Evolutionary conservation across 2,797 vertebrate genomes (phyloP).

Genomic region (Octomys mimax): DNA sequence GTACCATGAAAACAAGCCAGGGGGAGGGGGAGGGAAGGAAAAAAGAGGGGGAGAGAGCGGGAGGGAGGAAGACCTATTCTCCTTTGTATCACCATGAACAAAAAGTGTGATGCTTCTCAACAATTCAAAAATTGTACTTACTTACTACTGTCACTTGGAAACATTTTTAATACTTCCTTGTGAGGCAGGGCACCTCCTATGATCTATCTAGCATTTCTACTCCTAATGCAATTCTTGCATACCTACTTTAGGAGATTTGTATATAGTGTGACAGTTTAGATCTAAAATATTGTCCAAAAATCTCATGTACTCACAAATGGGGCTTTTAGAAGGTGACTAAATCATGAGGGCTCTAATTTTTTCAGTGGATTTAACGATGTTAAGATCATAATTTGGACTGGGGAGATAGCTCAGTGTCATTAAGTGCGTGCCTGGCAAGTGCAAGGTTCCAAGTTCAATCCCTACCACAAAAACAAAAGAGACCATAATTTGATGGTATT

Average conservation of each 20-base stretch:
- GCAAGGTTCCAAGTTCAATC: no score
- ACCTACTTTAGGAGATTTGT: background rate
- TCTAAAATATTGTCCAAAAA: background rate
- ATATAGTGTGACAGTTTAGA: background rate
- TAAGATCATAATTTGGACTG: background rate
- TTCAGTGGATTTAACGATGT: background rate
- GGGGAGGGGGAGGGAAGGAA: no score
- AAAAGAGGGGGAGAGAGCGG: no score
- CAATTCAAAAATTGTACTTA: slow-evolving; percentile 10
- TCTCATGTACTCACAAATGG: background rate
- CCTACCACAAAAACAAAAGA: no score
- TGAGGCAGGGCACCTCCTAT: background rate
- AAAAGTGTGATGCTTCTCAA: slow-evolving; percentile 30
- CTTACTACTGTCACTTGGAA: background rate
- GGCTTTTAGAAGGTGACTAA: background rate
- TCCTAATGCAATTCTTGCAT: background rate
- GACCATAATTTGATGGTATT: background rate
- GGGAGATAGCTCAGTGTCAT: no score
- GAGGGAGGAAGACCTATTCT: no score
- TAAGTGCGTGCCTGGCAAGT: no score
- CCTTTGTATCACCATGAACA: background rate
- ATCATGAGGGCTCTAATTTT: background rate
- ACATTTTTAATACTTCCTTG: background rate
- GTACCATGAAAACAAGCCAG: background rate
- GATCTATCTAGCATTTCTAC: background rate